phyloP scores from a whole-genome alignment of 2,113 vertebrate species.

The Sporophila hypoxantha region DNA sequence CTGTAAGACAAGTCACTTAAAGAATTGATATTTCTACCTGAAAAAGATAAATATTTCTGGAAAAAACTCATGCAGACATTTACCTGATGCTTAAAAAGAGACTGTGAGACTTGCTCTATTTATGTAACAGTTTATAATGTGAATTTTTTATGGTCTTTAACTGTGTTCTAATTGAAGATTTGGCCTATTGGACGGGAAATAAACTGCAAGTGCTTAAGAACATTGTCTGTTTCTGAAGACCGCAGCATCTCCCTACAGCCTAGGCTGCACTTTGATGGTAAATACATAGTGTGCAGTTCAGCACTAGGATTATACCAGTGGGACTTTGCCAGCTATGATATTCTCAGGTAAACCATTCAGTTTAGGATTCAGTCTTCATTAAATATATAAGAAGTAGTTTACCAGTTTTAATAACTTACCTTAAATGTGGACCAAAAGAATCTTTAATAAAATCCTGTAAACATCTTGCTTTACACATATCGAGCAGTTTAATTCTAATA shows the following conservation, averaged over 20 bases:
- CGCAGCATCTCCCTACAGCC: conserved; percentile 94
- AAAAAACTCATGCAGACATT: background rate
- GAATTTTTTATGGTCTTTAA: background rate
- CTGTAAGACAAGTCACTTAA: background rate
- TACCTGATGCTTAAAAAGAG: background rate
- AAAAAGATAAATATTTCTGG: background rate
- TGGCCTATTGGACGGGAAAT: conserved; percentile 98
- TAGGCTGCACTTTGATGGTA: conserved; percentile 93
- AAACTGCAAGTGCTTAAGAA: conserved; percentile 95
- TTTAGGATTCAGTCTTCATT: background rate
- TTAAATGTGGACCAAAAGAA: background rate
- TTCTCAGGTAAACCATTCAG: conserved; percentile 82
- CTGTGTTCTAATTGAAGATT: conserved; percentile 72
- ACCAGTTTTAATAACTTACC: background rate
- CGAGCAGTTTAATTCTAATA: background rate
- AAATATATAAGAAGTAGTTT: background rate
- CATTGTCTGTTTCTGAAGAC: conserved; percentile 90
- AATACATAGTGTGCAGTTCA: conserved; percentile 93
- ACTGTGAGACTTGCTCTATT: background rate
- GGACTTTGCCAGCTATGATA: conserved; percentile 96
- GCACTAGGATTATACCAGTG: conserved; percentile 95
- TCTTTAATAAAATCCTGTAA: background rate
- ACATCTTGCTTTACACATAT: background rate
- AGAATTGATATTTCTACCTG: background rate
- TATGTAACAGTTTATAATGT: background rate